Percentiles rank a stretch among this genome's conserved stretches.
These are phyloP conservation scores for Heliothis subflexa DNA, from an alignment of 1,140 invertebrate species.

Conservation along the genomic window DNA sequence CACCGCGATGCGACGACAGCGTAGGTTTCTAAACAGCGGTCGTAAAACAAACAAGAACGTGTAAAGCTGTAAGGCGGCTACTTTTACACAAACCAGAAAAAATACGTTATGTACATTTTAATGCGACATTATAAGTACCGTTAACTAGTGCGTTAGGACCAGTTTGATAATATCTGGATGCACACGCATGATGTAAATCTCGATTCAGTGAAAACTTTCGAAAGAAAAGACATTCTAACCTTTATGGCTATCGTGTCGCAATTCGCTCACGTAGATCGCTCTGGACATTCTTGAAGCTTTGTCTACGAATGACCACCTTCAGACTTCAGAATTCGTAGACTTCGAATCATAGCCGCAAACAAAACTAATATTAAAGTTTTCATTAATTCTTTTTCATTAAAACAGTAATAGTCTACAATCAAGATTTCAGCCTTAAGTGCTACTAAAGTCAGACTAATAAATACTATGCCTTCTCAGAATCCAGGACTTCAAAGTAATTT, in stretches of 20 bases:
- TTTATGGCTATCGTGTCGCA: constrained; percentile 4
- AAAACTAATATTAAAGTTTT: too few species aligned
- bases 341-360: too few species aligned
- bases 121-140: constrained; percentile 66
- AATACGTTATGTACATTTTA: constrained; percentile 72
- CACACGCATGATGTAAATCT: constrained; percentile 55
- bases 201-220: constrained; percentile 25
- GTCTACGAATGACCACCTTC: not conserved
- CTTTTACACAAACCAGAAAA: constrained; percentile 65
- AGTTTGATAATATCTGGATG: constrained; percentile 58
- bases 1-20: constrained; percentile 42
- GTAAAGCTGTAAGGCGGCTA: constrained; percentile 54
- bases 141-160: constrained; percentile 58
- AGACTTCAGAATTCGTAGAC: too few species aligned
- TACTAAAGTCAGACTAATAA: not conserved
- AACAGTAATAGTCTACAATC: too few species aligned
- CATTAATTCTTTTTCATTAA: not conserved
- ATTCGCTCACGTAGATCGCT: constrained; percentile 6
- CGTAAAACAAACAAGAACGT: constrained; percentile 65
- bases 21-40: constrained; percentile 59
- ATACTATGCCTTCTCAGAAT: not conserved
- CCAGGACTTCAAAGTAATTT: constrained; percentile 6
- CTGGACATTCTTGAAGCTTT: not conserved
- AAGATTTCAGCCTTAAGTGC: too few species aligned
- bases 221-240: constrained; percentile 15